These are phyloP conservation scores for Scaptomyza caliginosa DNA, from an alignment of 2,888 invertebrate genomes.

Conservation along the genomic window DNA sequence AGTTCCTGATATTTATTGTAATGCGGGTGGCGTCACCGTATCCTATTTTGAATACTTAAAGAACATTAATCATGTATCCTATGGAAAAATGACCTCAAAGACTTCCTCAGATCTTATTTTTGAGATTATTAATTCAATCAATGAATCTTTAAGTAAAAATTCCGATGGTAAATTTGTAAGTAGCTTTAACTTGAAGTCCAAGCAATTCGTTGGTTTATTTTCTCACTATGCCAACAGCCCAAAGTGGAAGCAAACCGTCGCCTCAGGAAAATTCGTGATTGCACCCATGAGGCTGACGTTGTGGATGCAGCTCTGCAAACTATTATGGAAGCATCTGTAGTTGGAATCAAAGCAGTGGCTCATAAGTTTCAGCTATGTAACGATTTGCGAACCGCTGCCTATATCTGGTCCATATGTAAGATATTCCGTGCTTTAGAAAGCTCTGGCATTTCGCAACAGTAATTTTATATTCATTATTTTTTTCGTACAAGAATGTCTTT, in stretches of 20 bases:
- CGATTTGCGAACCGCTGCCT: slow-evolving; percentile 98
- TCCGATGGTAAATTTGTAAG: slow-evolving; percentile 30
- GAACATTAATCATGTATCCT: slow-evolving; percentile 98
- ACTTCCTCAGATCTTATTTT: slow-evolving; percentile 87
- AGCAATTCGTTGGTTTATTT: neutral
- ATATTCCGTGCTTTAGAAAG: slow-evolving; percentile 97
- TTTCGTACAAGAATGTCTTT: neutral
- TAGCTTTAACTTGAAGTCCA: neutral
- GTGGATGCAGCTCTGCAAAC: slow-evolving; percentile 99
- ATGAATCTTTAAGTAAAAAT: slow-evolving; percentile 54
- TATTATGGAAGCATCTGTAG: slow-evolving; percentile 98
- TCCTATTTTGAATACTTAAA: slow-evolving; percentile 99
- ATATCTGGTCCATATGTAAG: slow-evolving; percentile 97
- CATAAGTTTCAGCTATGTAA: slow-evolving; percentile 96
- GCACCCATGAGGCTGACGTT: slow-evolving; percentile 97
- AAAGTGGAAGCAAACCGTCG: slow-evolving; percentile 59
- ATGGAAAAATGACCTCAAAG: slow-evolving; percentile 96
- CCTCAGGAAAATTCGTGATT: slow-evolving; percentile 67
- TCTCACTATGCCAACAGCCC: slow-evolving; percentile 32
- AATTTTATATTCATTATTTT: neutral
- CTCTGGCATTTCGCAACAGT: slow-evolving; percentile 91
- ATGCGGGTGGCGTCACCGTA: slow-evolving; percentile 98
- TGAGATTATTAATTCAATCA: slow-evolving; percentile 75
- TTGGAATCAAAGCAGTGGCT: slow-evolving; percentile 96
- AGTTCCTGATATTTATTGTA: slow-evolving; percentile 95